These are phyloP conservation scores for Capricornis sumatraensis DNA, from an alignment of 2,113 vertebrate species.

Conservation along the genomic window DNA sequence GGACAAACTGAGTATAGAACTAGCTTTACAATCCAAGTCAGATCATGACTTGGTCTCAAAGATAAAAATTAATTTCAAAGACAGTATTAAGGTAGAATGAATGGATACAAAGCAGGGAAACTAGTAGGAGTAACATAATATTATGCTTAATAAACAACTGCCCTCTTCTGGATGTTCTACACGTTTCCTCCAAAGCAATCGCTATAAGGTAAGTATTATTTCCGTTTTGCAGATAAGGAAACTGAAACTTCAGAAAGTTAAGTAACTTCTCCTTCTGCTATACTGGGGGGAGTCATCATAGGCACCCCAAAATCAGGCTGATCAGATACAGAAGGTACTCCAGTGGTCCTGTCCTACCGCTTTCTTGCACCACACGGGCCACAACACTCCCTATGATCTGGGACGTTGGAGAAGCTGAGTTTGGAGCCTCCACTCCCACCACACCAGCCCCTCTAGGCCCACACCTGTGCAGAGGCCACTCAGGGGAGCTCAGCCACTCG, in stretches of 20 bases:
- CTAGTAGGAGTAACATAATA: no score
- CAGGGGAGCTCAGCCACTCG: background rate
- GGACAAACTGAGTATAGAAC: background rate
- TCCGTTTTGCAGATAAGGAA: background rate
- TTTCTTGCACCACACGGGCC: background rate
- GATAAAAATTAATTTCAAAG: background rate
- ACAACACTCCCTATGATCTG: no score
- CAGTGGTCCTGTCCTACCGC: background rate
- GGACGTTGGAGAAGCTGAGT: background rate
- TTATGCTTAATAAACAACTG: background rate
- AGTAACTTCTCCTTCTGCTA: background rate
- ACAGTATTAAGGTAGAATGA: background rate
- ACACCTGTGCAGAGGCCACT: background rate
- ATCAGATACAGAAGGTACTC: background rate
- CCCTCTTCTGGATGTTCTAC: background rate
- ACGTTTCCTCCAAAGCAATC: background rate
- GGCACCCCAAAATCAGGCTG: background rate
- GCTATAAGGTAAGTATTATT: background rate
- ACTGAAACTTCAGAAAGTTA: background rate
- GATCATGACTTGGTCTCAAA: background rate
- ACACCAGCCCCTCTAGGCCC: background rate
- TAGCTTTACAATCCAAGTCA: background rate
- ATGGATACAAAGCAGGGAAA: background rate
- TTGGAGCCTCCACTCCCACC: rapidly evolving
- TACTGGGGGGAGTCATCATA: background rate